These are phyloP conservation scores for Lepus townsendii DNA, from an alignment of 2,797 vertebrate genomes.

Conservation along the genomic window DNA sequence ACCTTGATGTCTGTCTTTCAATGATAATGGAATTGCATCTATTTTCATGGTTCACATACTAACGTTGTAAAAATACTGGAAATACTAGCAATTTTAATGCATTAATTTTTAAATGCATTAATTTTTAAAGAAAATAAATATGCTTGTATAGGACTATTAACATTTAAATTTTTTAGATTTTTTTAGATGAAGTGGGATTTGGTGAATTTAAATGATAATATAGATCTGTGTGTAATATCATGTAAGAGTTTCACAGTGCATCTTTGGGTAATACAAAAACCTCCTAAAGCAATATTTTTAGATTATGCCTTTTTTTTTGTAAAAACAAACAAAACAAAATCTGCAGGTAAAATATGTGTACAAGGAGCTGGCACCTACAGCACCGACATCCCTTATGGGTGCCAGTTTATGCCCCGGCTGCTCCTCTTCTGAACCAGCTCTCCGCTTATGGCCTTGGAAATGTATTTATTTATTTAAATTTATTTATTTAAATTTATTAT, in stretches of 20 bases:
- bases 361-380: background rate
- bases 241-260: background rate
- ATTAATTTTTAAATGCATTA: slow-evolving; percentile 4
- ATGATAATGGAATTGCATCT: background rate
- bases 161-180: background rate
- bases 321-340: background rate
- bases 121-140: slow-evolving; percentile 46
- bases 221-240: background rate
- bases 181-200: background rate
- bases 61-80: background rate
- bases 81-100: background rate
- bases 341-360: background rate
- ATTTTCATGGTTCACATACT: background rate
- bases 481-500: too few relatives aligned
- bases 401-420: too few relatives aligned
- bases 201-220: background rate
- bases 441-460: too few relatives aligned
- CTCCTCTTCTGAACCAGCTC: too few relatives aligned
- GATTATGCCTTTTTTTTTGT: background rate
- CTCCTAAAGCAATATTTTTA: background rate
- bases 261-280: background rate
- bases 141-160: background rate
- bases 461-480: too few relatives aligned
- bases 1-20: slow-evolving; percentile 38
- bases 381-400: too few relatives aligned